Evolutionary conservation across 2,797 vertebrate species (phyloP).

Genomic region (Mionectes olivaceus): DNA sequence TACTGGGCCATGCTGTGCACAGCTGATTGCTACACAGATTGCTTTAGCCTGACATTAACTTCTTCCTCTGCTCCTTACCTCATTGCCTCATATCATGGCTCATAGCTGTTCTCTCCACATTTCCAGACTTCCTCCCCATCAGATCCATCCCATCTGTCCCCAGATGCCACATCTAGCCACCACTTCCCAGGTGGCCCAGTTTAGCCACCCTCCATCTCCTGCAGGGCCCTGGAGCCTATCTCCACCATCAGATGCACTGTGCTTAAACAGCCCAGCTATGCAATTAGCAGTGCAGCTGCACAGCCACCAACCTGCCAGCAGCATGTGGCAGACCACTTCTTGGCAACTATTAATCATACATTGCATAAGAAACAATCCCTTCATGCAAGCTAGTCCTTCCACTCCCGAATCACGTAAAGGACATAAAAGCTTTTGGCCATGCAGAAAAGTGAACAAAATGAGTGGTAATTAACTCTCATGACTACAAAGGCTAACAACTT

Average conservation of each 20-base stretch:
- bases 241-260: not conserved
- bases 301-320: not conserved
- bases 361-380: slow-evolving; percentile 13
- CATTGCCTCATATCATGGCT: fast-evolving
- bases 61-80: not conserved
- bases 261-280: not conserved
- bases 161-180: not conserved
- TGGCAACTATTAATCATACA: slow-evolving; percentile 16
- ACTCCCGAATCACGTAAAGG: not conserved
- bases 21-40: not conserved
- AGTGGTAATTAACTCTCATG: slow-evolving; percentile 52
- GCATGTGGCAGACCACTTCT: slow-evolving; percentile 15
- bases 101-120: not conserved
- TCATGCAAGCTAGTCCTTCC: not conserved
- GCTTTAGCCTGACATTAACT: not conserved
- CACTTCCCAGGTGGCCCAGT: not conserved
- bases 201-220: not conserved
- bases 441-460: slow-evolving; percentile 42
- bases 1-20: not conserved
- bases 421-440: slow-evolving; percentile 33
- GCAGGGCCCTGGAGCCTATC: not conserved
- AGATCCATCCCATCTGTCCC: not conserved
- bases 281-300: slow-evolving; percentile 8
- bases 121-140: not conserved
- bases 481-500: slow-evolving; percentile 52